These are phyloP conservation scores for Drosophila colorata DNA, from an alignment of 2,888 invertebrate species.

Conservation along the genomic window DNA sequence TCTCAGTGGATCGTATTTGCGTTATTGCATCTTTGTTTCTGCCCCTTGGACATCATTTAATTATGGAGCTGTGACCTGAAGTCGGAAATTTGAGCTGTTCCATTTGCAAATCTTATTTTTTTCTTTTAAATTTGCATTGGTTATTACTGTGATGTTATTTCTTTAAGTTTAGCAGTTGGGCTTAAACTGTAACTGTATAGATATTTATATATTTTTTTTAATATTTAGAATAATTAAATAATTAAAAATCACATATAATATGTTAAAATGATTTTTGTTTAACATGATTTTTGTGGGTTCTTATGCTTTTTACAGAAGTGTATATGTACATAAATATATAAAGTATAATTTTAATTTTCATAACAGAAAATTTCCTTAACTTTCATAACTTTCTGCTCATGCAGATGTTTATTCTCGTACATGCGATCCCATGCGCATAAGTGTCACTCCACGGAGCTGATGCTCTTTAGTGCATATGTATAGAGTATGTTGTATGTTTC, in stretches of 20 bases:
- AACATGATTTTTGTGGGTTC: no score
- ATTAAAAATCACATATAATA: no score
- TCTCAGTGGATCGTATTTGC: no score
- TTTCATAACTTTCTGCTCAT: constrained; percentile 14
- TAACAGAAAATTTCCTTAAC: constrained; percentile 3
- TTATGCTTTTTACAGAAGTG: no score
- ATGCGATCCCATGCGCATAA: constrained; percentile 50
- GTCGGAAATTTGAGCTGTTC: background rate
- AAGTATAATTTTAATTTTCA: background rate
- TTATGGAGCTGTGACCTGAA: no score
- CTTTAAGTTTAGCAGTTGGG: no score
- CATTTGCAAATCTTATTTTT: background rate
- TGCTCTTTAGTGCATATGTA: constrained; percentile 9
- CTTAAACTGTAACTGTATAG: no score
- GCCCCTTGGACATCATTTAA: no score
- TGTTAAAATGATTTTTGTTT: no score
- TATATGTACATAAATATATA: background rate
- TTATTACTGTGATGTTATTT: background rate
- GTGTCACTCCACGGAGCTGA: constrained; percentile 34
- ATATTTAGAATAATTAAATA: no score
- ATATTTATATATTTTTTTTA: no score
- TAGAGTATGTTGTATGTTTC: constrained; percentile 50
- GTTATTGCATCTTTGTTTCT: no score
- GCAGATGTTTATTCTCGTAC: constrained; percentile 8
- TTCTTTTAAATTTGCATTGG: background rate